phyloP scores from a whole-genome alignment of 2,113 vertebrate genomes.

The Chaenocephalus aceratus region DNA sequence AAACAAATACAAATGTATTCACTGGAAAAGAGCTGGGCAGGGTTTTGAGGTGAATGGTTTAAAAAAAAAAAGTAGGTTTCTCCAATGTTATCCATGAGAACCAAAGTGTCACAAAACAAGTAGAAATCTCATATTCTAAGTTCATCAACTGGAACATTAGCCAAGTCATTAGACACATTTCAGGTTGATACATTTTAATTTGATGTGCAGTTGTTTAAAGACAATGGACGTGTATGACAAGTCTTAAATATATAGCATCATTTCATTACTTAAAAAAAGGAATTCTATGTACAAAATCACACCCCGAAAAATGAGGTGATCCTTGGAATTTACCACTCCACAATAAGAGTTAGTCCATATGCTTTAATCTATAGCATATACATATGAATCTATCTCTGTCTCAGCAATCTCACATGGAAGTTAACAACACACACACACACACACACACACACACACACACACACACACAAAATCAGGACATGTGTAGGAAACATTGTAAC shows the following conservation, averaged over 20 bases:
- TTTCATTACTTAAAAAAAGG: constrained; percentile 51
- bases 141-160: neutral
- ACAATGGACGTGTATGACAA: constrained; percentile 7
- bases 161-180: neutral
- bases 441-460: neutral
- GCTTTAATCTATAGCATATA: constrained; percentile 15
- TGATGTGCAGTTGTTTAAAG: constrained; percentile 37
- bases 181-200: constrained; percentile 54
- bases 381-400: neutral
- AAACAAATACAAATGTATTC: too few species aligned
- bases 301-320: constrained; percentile 83
- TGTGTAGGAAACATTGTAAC: constrained; percentile 9
- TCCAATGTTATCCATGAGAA: neutral
- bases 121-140: neutral
- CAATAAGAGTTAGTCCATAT: constrained; percentile 72
- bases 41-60: neutral
- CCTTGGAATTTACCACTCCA: constrained; percentile 72
- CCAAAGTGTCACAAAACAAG: neutral
- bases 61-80: neutral
- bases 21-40: too few species aligned
- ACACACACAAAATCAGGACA: constrained; percentile 5
- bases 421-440: constrained; percentile 20
- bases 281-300: constrained; percentile 58
- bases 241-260: constrained; percentile 61
- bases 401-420: neutral